phyloP scores from a whole-genome alignment of 2,888 invertebrate species.

The Drosophila austrosaltans region DNA sequence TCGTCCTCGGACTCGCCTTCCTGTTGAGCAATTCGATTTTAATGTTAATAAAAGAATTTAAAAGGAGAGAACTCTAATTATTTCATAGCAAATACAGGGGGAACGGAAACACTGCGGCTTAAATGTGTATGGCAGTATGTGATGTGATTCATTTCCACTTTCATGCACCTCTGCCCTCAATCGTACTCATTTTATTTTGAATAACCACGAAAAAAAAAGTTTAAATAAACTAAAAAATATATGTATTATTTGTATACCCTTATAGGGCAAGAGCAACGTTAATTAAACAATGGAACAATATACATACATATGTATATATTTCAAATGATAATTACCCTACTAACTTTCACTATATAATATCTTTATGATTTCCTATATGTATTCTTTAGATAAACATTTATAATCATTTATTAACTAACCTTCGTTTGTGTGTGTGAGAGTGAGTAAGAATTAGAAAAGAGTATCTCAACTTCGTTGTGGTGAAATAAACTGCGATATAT shows the following conservation, averaged over 20 bases:
- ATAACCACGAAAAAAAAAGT: background rate
- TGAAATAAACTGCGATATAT: conserved; percentile 6
- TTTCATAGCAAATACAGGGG: too few relatives aligned
- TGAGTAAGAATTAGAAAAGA: background rate
- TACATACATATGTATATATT: too few relatives aligned
- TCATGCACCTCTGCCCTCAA: conserved; percentile 39
- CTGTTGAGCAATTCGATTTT: conserved; percentile 30
- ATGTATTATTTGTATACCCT: too few relatives aligned
- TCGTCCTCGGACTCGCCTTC: conserved; percentile 83
- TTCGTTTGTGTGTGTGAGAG: background rate
- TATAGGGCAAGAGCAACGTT: too few relatives aligned
- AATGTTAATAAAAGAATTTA: background rate
- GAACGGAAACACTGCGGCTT: background rate
- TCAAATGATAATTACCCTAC: too few relatives aligned
- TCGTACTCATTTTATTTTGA: conserved; percentile 33
- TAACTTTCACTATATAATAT: too few relatives aligned
- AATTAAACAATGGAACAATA: too few relatives aligned
- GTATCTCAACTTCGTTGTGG: background rate
- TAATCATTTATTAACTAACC: too few relatives aligned
- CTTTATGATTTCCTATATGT: too few relatives aligned
- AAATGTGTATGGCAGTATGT: background rate
- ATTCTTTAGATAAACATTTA: too few relatives aligned
- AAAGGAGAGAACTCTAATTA: too few relatives aligned
- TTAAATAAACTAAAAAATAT: background rate
- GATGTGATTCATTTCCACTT: conserved; percentile 9